Evolutionary conservation across 2,113 vertebrate genomes (phyloP).

Genomic region (Plecturocebus donacophilus): DNA sequence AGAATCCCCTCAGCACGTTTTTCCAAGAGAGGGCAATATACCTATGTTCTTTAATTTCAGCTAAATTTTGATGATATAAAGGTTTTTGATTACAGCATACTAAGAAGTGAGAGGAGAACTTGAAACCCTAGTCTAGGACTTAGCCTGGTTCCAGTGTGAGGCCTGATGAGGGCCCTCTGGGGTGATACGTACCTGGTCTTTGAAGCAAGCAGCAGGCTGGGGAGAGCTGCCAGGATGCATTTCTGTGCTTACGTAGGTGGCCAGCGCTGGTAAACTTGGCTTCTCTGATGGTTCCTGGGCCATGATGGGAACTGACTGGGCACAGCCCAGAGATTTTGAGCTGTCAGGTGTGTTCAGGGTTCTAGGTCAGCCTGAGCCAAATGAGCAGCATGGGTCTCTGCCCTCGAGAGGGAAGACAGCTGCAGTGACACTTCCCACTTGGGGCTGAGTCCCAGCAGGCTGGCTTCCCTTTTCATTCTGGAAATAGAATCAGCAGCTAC

Average conservation of each 20-base stretch:
- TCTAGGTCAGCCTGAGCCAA: background rate
- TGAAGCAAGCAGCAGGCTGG: background rate
- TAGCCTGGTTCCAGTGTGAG: background rate
- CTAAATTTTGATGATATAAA: background rate
- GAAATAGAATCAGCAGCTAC: background rate
- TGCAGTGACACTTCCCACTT: background rate
- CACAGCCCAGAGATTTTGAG: background rate
- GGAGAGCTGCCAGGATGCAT: background rate
- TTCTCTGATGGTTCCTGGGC: background rate
- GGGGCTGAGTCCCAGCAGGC: background rate
- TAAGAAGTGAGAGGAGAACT: background rate
- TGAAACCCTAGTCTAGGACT: background rate
- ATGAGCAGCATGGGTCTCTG: background rate
- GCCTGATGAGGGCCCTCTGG: background rate
- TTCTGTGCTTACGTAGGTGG: background rate
- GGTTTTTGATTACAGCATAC: background rate
- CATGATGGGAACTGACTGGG: background rate
- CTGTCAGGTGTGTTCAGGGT: background rate
- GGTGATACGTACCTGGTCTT: background rate
- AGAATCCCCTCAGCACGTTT: background rate
- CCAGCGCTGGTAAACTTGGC: background rate
- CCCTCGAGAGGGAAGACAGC: background rate
- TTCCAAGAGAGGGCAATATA: background rate
- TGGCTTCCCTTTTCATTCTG: background rate
- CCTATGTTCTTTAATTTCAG: background rate